phyloP scores from a whole-genome alignment of 2,888 invertebrate genomes.

The Pyrocoelia pectoralis region DNA sequence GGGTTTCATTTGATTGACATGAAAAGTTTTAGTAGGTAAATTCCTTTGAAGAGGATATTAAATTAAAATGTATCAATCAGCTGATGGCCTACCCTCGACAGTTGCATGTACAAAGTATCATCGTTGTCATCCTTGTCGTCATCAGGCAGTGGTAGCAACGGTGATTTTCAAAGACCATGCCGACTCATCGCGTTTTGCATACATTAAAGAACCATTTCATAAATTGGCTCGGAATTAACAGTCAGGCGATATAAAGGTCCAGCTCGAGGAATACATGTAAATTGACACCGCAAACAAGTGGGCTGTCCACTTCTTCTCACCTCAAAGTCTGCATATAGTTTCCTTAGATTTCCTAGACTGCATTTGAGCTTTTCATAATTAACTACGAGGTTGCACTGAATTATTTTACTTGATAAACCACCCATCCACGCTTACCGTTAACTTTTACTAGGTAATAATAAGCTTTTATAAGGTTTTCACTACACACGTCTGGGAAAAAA shows the following conservation, averaged over 20 bases:
- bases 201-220: conserved; percentile 45
- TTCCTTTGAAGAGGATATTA: conserved; percentile 23
- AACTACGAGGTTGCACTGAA: not conserved
- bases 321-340: conserved; percentile 35
- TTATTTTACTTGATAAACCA: not conserved
- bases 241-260: conserved; percentile 36
- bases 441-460: not conserved
- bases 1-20: conserved; percentile 15
- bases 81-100: conserved; percentile 23
- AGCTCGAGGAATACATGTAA: conserved; percentile 42
- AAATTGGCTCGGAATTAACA: conserved; percentile 43
- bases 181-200: conserved; percentile 41
- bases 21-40: conserved; percentile 17
- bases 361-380: not conserved
- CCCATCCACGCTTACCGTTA: not conserved
- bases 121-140: conserved; percentile 16
- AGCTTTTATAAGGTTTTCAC: not conserved
- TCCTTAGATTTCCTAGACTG: not conserved
- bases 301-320: conserved; percentile 37
- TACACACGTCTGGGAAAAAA: not conserved
- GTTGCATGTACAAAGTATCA: conserved; percentile 19
- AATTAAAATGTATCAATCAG: conserved; percentile 35
- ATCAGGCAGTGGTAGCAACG: conserved; percentile 15
- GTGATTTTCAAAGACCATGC: conserved; percentile 30
- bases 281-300: conserved; percentile 42